Evolutionary conservation across 2,888 invertebrate species (phyloP), one percentile per base, ranked within the genome.

Genomic region (Quadriops clusia): DNA sequence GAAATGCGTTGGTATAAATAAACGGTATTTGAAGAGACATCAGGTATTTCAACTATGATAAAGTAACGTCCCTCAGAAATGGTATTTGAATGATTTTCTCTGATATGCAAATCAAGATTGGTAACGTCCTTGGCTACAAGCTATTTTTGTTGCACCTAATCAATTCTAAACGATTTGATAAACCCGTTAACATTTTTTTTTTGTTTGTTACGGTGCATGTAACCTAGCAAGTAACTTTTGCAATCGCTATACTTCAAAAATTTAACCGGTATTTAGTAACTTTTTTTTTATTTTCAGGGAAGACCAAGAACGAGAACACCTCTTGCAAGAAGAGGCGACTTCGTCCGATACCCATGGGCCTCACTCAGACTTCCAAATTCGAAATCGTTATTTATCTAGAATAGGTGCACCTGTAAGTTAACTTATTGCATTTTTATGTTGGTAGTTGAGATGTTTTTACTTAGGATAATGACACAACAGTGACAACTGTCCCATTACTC

Each of bases 381-480:
- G 73, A 40, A 73, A 72, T 55, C 63, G 72, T 43, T 74, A 72
- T 50, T 57, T 73, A 33, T 66, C 68, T 33, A 60, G 70, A 40
- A 67, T 74, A 34, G 72, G 72, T 42, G 70, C 70, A 36, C 61
- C 63, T 53, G 71, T 72, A 66, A 64, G 60, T 56, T n/a, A n/a
- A n/a, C n/a, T n/a, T n/a, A n/a, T n/a, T n/a, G n/a, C n/a, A n/a
- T n/a, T n/a, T n/a, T n/a, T n/a, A n/a, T n/a, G n/a, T n/a, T n/a
- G n/a, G n/a, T n/a, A n/a, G n/a, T n/a, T n/a, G n/a, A n/a, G n/a
- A n/a, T n/a, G n/a, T n/a, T n/a, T n/a, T n/a, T n/a, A n/a, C n/a
- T n/a, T n/a, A n/a, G n/a, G n/a, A n/a, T n/a, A n/a, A n/a, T n/a
- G n/a, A n/a, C n/a, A n/a, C n/a, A n/a, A n/a, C n/a, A n/a, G n/a